Percentiles rank a stretch among this genome's conserved stretches.
These are phyloP conservation scores for crab-eating macaque (Macaca fascicularis) DNA, from an alignment of 2,113 vertebrate species.

Conservation along the genomic window T2T-MFA8v1.1 NC_088379.1:7117501-7118000, in stretches of 20 bases:
- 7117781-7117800: background rate
- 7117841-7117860: background rate
- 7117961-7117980: accelerated
- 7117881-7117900: accelerated
- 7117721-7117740: accelerated
- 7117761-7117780: background rate
- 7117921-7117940: accelerated
- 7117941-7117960: background rate
- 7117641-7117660: accelerated
- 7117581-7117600: background rate
- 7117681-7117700: accelerated
- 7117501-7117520: background rate
- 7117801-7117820: background rate
- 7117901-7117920: background rate
- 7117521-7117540: background rate
- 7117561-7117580: background rate
- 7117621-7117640: background rate
- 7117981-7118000: background rate
- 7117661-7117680: accelerated
- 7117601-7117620: accelerated
- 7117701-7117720: accelerated
- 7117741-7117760: accelerated
- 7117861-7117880: background rate
- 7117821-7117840: accelerated
- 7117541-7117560: background rate